Conservation (phyloP, 2,113 vertebrate species). For the Athene noctua region DNA sequence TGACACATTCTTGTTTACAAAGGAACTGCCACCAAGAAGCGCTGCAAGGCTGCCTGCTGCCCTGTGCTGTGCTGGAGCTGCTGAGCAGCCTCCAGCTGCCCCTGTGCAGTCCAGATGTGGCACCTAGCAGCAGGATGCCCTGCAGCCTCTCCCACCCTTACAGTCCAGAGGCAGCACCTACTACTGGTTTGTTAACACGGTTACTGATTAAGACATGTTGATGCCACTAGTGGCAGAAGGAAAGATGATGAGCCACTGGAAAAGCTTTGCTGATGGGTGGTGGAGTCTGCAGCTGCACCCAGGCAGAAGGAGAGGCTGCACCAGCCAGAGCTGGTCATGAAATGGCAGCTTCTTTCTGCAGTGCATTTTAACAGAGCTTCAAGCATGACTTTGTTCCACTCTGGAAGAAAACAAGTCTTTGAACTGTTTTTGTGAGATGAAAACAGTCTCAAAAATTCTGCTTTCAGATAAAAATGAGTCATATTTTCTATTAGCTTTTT, state of each 20-base stretch:
- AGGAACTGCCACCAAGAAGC: neutral
- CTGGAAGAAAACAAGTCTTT: neutral
- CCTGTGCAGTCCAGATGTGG: fast-evolving
- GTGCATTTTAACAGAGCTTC: neutral
- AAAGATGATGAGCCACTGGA: fast-evolving
- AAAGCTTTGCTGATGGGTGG: neutral
- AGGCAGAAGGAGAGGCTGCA: neutral
- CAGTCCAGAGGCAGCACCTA: fast-evolving
- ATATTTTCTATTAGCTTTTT: neutral
- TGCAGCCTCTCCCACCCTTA: neutral
- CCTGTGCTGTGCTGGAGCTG: neutral
- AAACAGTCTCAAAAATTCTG: neutral
- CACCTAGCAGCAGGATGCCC: neutral
- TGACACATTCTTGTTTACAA: fast-evolving
- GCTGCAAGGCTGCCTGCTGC: neutral
- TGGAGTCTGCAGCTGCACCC: neutral
- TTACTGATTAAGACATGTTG: neutral
- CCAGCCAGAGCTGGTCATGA: neutral
- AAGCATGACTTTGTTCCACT: neutral
- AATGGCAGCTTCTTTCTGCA: neutral
- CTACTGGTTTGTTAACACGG: neutral
- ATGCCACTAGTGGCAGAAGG: neutral
- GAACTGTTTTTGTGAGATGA: neutral
- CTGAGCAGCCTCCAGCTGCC: neutral
- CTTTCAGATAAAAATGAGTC: neutral